phyloP scores from a whole-genome alignment of 2,888 invertebrate genomes.

The Furcula furcula region DNA sequence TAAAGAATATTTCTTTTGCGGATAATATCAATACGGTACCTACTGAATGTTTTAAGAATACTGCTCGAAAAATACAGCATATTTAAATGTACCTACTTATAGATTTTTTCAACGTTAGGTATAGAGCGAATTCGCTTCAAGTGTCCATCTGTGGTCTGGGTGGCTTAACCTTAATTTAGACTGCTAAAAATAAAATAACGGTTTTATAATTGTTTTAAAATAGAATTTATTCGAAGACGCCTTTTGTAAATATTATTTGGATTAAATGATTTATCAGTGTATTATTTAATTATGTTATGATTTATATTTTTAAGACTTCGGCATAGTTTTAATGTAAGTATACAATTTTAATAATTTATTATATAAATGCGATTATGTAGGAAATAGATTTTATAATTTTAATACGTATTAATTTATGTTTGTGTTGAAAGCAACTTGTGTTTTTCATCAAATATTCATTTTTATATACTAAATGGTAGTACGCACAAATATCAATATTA shows the following conservation, averaged over 20 bases:
- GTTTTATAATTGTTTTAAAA: constrained; percentile 24
- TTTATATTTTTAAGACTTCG: constrained; percentile 21
- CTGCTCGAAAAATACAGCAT: too few relatives aligned
- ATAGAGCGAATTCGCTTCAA: neutral
- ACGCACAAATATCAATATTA: constrained; percentile 40
- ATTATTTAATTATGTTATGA: constrained; percentile 37
- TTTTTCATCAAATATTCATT: constrained; percentile 21
- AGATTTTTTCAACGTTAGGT: too few relatives aligned
- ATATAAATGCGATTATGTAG: constrained; percentile 35
- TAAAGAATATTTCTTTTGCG: too few relatives aligned
- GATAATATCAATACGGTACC: too few relatives aligned
- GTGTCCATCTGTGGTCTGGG: neutral
- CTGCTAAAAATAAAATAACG: constrained; percentile 25
- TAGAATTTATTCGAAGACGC: constrained; percentile 19
- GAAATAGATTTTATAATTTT: constrained; percentile 55
- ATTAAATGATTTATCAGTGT: constrained; percentile 29
- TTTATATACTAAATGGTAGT: constrained; percentile 22
- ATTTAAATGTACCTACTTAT: too few relatives aligned
- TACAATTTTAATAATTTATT: constrained; percentile 42
- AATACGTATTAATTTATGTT: constrained; percentile 41
- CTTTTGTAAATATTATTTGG: constrained; percentile 28
- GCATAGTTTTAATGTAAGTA: constrained; percentile 23
- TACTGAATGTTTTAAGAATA: too few relatives aligned
- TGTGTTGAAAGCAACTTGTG: constrained; percentile 27
- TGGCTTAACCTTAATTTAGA: constrained; percentile 5